Evolutionary conservation across 2,888 invertebrate species (phyloP).

Genomic region (Andrena fulva): DNA sequence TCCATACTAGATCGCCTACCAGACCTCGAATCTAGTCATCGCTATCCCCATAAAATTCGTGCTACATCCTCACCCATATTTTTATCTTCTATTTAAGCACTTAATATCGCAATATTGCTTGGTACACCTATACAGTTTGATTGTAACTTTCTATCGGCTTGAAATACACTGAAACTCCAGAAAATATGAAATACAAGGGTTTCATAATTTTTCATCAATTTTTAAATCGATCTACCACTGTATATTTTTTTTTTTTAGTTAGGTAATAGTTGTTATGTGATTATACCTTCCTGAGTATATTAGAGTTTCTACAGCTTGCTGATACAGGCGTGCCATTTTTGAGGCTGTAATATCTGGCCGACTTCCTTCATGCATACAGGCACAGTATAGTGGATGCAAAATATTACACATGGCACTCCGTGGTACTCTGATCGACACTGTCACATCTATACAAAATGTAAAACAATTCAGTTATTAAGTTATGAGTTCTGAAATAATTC

Average conservation of each 20-base stretch:
- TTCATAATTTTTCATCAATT: neutral
- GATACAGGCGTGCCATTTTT: constrained; percentile 88
- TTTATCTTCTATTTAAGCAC: too few species aligned
- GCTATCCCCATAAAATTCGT: too few species aligned
- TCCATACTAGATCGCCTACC: too few species aligned
- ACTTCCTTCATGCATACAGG: constrained; percentile 89
- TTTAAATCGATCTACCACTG: neutral
- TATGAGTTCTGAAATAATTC: neutral
- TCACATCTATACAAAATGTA: constrained; percentile 86
- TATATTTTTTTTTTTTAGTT: neutral
- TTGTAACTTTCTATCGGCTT: too few species aligned
- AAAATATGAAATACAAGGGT: too few species aligned
- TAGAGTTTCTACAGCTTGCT: constrained; percentile 88
- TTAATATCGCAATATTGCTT: too few species aligned
- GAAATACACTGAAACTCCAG: too few species aligned
- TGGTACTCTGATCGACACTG: constrained; percentile 89
- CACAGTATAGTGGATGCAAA: constrained; percentile 90
- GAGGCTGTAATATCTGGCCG: constrained; percentile 87
- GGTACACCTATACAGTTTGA: too few species aligned
- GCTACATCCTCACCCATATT: too few species aligned
- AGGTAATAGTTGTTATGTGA: neutral
- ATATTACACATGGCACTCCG: constrained; percentile 89
- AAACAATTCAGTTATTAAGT: neutral
- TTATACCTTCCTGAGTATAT: constrained; percentile 85
- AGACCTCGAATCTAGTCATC: too few species aligned